Base-by-base conservation (phyloP, 2,888 invertebrate genomes). In the Agrochola lychnidis region DNA sequence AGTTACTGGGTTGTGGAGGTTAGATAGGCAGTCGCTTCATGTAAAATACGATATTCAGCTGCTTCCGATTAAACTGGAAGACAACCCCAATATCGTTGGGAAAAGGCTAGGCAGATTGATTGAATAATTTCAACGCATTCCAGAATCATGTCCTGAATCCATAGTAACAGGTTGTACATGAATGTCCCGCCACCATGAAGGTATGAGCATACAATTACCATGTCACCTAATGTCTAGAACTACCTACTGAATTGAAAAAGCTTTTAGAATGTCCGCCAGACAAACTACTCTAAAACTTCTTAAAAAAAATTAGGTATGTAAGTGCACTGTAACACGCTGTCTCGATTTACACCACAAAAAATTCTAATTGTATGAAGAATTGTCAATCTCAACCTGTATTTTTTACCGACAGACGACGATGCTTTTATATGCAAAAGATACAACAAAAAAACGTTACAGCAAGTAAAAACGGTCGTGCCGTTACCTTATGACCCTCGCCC, bases 371-470 rank as follows among this genome's bases (percentile, higher is more conserved):
- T 45, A 59, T n/a, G 45, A 53, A 53, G 79, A 69, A 61, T 51
- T 70, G 36, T 36, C 76, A 63, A 63, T 36, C 61, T 45, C 36
- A 22, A 36, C 4, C 67, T 51, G 6, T 25, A 75, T 79, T 80
- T 79, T 79, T 74, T 64, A 48, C 48, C 3, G 4, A n/a, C 59
- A 57, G 10, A 51, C 14, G 19, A 59, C 51, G 14, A 45, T 62
- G 36, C 19, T 74, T 42, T 70, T 64, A 56, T 9, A 73, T 72
- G 36, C 53, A 77, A 80, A 77, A 77, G 36, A 48, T 59, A 63
- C 19, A 75, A 81, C n/a, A 76, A 76, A 79, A 76, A 45, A 70
- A 73, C 63, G n/a, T 79, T 57, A 48, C 36, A 59, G 42, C 10
- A 12, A 73, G 40, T 14, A 77, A 81, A 82, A 74, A 75, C 57